Base-by-base conservation (phyloP, 2,113 vertebrate genomes). In the Heterotilapia buettikoferi region DNA sequence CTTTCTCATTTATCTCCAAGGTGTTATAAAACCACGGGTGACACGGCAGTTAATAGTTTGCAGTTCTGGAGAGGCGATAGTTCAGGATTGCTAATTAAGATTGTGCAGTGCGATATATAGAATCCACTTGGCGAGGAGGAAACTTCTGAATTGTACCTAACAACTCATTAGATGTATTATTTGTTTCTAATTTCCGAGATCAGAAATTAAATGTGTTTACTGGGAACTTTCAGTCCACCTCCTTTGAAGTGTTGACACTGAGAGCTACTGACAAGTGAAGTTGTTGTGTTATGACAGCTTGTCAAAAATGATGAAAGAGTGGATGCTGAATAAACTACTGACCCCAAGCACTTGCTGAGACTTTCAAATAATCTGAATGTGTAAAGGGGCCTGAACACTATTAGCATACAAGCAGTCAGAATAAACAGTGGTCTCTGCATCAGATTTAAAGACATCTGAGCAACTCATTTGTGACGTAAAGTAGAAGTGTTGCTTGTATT, bases 371-470 rank as follows among this genome's bases (percentile, higher is more conserved):
- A 63, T 88, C 47, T 71, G 24, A 90, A 84, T 53, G 40, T 82
- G 54, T 24, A 86, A 86, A 54, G 50, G 26, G 36, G 45, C 56
- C 43, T 54, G 36, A 68, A 84, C 56, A 14, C 12, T 16, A 59
- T 84, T 86, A 82, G 85, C 56, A 83, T 85, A 96, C 96, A 96
- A 93, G 95, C 18, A 82, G 26, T 33, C 31, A 19, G 29, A 26
- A 18, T 73, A 71, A 86, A 36, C 14, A 16, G 7, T 2, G 6
- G 16, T 19, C 1, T 80, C 7, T 43, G 19, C 21, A 63, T 61
- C 24, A 31, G 2, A 83, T 68, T 85, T 18, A 80, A 29, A 81
- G 63, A 50, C 7, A 24, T 80, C 13, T 57, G 13, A 56, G 54
- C 16, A 57, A 40, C 80, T 85, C 16, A 73, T 71, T 84, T 84